These are phyloP conservation scores for Drosophila ambigua DNA, from an alignment of 1,140 invertebrate genomes.

Conservation along the genomic window DNA sequence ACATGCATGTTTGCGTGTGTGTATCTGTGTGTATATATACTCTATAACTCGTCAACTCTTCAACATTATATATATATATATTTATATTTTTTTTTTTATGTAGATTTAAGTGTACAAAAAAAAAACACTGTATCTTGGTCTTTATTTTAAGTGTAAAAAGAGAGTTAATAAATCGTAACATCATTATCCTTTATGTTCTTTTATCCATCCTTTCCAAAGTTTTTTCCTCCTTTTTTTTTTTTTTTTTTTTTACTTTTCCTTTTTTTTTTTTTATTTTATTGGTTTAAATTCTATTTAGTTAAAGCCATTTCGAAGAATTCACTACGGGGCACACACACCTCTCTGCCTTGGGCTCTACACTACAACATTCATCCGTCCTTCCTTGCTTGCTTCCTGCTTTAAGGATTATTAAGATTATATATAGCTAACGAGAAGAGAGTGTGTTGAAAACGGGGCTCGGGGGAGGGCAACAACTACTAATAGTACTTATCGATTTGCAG, in stretches of 20 bases:
- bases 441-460: not conserved
- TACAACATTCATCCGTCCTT: not conserved
- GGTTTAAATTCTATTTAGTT: constrained; percentile 72
- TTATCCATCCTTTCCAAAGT: constrained; percentile 26
- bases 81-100: constrained; percentile 17
- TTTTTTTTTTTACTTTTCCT: not conserved
- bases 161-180: constrained; percentile 42
- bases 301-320: constrained; percentile 81
- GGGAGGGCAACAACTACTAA: constrained; percentile 1
- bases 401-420: constrained; percentile 39
- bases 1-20: too few species aligned
- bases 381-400: constrained; percentile 21
- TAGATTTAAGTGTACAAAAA: constrained; percentile 32
- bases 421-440: constrained; percentile 33
- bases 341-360: constrained; percentile 8
- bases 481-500: constrained; percentile 26
- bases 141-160: constrained; percentile 23
- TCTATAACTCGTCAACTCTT: constrained; percentile 33
- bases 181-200: constrained; percentile 14
- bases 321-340: constrained; percentile 64
- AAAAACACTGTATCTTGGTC: constrained; percentile 52
- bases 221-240: constrained; percentile 12
- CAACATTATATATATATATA: constrained; percentile 40
- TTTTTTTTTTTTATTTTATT: constrained; percentile 27
- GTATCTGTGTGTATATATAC: not conserved